These are phyloP conservation scores for Sympetrum striolatum DNA, from an alignment of 2,888 invertebrate genomes.

Conservation along the genomic window DNA sequence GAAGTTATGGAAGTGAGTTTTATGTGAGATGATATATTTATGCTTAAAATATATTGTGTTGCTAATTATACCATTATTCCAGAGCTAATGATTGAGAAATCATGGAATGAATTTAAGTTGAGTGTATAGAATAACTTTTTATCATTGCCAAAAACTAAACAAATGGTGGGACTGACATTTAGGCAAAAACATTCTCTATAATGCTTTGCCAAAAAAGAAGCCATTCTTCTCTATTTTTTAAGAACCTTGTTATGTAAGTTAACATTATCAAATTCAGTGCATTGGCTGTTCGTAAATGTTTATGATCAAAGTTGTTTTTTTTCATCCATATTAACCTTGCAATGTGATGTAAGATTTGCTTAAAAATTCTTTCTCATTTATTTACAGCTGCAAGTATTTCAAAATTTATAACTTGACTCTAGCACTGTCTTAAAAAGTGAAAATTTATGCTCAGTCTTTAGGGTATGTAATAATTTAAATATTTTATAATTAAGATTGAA, in stretches of 20 bases:
- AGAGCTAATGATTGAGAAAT: not conserved
- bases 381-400: too few relatives aligned
- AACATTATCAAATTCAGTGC: not conserved
- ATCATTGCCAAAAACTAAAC: not conserved
- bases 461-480: too few relatives aligned
- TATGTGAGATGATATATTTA: not conserved
- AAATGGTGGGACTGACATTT: not conserved
- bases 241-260: not conserved
- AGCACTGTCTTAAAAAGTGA: too few relatives aligned
- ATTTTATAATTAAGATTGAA: too few relatives aligned
- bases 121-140: not conserved
- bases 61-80: not conserved
- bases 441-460: too few relatives aligned
- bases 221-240: not conserved
- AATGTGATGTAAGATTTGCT: not conserved
- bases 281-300: not conserved
- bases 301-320: not conserved
- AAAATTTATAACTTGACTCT: too few relatives aligned
- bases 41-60: not conserved
- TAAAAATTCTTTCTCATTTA: too few relatives aligned
- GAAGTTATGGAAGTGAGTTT: not conserved
- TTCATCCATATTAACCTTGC: not conserved
- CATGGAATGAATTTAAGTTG: not conserved
- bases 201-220: not conserved
- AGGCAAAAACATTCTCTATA: not conserved